Base-by-base conservation (phyloP, 2,888 invertebrate genomes). In the Ditula angustiorana region DNA sequence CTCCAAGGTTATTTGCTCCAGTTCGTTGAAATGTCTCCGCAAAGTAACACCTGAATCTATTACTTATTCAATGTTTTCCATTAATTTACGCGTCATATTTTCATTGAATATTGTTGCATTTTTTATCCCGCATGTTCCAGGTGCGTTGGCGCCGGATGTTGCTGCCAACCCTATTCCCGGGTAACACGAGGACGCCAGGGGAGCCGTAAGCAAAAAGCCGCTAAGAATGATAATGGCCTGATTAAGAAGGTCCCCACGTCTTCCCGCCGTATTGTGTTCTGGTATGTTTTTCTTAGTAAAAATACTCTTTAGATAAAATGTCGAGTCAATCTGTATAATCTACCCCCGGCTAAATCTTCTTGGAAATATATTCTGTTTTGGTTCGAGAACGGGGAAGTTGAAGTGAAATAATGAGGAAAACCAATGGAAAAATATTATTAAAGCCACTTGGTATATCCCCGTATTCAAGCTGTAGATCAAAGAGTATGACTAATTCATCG, bases 221-320 rank as follows among this genome's bases (percentile, higher is more conserved):
- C 78, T 64, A 47, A 70, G 88, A 89, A 88, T 87, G 83, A 87
- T 87, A 88, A 89, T 86, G 74, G 82, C 81, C 86, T 88, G 85
- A 89, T 89, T 88, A 88, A 83, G 82, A 82, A 80, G 80, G 85
- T 82, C 85, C 85, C 85, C 83, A 84, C 83, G 79, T 78, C 69
- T 74, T 74, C 69, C 74, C 71, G 19, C 33, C 35, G 58, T 26
- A 46, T 58, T 52, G 57, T 58, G 28, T 30, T 35, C 21, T 23
- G 30, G 55, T n/a, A 41, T 62, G 61, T 61, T 57, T 26, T 53
- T 28, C 23, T 28, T 19, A 2, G 21, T 24, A 56, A 62, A 57
- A 60, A 47, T 26, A 53, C 46, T 30, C 11, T 49, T 56, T 37
- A 26, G 56, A 41, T 62, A 37, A 24, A 41, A 56, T 37, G 19